Base-by-base conservation (phyloP, 1,140 invertebrate species). In the Tribolium castaneum region DNA sequence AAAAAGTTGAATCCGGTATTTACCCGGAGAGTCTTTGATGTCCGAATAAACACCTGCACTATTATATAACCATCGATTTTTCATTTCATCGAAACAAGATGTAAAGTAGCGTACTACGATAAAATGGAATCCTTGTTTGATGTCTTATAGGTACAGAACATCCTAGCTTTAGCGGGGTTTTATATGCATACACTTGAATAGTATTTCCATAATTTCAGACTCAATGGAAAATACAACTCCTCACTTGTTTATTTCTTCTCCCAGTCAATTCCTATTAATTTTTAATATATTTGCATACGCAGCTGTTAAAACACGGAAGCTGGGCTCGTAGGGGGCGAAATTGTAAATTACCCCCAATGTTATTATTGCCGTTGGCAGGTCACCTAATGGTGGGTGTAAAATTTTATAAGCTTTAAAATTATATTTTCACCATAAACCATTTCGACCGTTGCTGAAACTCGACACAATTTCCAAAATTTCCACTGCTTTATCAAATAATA, bases 111-210 rank as follows among this genome's bases (percentile, higher is more conserved):
- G 59, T 66, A 66, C 25, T 35, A 30, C 59, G 59, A 66, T 66
- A 66, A 66, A 66, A 66, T 35, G 59, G 30, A 66, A 66, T 66
- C 30, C 59, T 35, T 66, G 59, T 66, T 66, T 66, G 59, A 66
- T 66, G 59, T 66, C 59, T 30, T 66, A 35, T 66, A 66, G 59
- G 25, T 66, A 66, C 59, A 66, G 59, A 66, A 66, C 30, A 66
- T 66, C 59, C 59, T 35, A 66, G 59, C 59, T 66, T 66, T 66
- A 35, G 25, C 59, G 30, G 34, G 30, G 30, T 66, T 66, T 34
- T 66, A 66, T 66, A 66, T 66, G 59, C 59, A 66, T 34, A 66
- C 59, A 35, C 59, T 66, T 66, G 59, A 66, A 66, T 66, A 66
- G 59, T 66, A 66, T 66, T 66, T 66, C 59, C 59, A 66, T 66